Conservation (phyloP, 2,113 vertebrate genomes). For the Malurus elegans region DNA sequence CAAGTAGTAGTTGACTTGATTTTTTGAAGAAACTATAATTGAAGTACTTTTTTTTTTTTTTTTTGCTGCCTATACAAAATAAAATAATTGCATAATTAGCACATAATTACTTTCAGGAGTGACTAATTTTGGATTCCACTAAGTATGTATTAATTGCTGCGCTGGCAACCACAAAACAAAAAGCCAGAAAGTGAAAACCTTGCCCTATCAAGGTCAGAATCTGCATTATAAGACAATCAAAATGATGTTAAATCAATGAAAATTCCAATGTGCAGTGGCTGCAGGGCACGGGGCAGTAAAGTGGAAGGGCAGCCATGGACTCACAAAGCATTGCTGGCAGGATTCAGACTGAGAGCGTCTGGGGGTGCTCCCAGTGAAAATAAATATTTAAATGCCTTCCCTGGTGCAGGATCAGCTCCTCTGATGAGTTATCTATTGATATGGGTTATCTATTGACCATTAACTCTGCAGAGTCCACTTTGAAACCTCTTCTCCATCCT, state of each 20-base stretch:
- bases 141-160: slow-evolving; percentile 22
- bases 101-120: slow-evolving; percentile 63
- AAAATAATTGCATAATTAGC: slow-evolving; percentile 71
- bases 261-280: background rate
- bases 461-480: background rate
- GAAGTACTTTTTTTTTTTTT: slow-evolving; percentile 32
- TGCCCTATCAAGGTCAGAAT: slow-evolving; percentile 19
- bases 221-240: background rate
- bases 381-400: background rate
- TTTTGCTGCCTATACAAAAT: slow-evolving; percentile 60
- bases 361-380: background rate
- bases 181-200: background rate
- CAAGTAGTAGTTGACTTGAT: slow-evolving; percentile 66
- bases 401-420: background rate
- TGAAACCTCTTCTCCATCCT: background rate
- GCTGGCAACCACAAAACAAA: background rate
- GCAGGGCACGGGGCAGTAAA: background rate
- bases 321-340: background rate
- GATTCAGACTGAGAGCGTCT: background rate
- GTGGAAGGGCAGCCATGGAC: background rate
- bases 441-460: background rate
- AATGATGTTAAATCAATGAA: background rate
- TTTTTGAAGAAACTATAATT: slow-evolving; percentile 53
- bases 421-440: background rate
- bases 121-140: slow-evolving; percentile 54